Percentiles rank a stretch among this genome's conserved stretches.
phyloP scores from a whole-genome alignment of 1,140 invertebrate genomes.

The Cyclina sinensis region DNA sequence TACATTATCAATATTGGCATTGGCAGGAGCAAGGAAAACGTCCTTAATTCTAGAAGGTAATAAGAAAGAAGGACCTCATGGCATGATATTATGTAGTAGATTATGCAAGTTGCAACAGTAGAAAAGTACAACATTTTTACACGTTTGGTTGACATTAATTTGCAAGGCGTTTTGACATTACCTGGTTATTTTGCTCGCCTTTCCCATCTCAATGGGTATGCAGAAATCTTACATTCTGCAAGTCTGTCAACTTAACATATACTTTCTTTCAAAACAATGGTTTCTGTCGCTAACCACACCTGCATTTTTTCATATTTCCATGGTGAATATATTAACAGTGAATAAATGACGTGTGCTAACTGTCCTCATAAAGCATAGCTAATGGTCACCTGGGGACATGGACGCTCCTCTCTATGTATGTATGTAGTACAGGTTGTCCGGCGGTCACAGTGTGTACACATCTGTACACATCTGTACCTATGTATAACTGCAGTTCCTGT shows the following conservation, averaged over 20 bases:
- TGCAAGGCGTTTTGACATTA: background rate
- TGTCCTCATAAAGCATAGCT: slow-evolving; percentile 20
- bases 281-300: slow-evolving; percentile 16
- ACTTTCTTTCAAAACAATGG: background rate
- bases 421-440: background rate
- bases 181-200: background rate
- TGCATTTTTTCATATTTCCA: background rate
- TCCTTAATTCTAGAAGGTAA: too few species aligned
- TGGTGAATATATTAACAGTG: background rate
- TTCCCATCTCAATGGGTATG: background rate
- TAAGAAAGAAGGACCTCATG: too few species aligned
- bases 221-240: background rate
- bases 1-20: too few species aligned
- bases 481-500: background rate
- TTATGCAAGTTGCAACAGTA: too few species aligned
- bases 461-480: background rate
- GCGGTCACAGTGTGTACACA: too few species aligned
- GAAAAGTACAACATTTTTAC: too few species aligned
- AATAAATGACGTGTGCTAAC: background rate
- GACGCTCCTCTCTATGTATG: background rate
- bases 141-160: slow-evolving; percentile 31
- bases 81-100: too few species aligned
- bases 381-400: slow-evolving; percentile 28
- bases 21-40: too few species aligned
- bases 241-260: background rate